A percentile compares a stretch with the other conserved stretches of the same genome.
Evolutionary conservation across 2,888 invertebrate species (phyloP).

Genomic region (Drosophila imparisetae): DNA sequence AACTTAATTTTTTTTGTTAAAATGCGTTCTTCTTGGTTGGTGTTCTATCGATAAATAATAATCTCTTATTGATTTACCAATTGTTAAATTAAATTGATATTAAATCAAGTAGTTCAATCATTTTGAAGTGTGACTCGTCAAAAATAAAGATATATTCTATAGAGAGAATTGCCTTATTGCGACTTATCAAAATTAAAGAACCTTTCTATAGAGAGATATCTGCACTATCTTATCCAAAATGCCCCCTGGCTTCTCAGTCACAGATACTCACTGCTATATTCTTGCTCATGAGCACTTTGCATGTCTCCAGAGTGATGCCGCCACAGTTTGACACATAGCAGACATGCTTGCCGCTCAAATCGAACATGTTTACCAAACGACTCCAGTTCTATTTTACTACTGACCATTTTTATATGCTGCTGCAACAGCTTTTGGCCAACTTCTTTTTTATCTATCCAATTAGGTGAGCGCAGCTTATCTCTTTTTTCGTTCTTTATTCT

Average conservation of each 20-base stretch:
- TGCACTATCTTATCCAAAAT: slow-evolving; percentile 1
- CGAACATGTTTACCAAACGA: slow-evolving; percentile 55
- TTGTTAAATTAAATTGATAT: not conserved
- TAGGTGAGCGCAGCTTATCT: slow-evolving; percentile 53
- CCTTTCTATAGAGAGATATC: not conserved
- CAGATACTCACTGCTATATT: slow-evolving; percentile 71
- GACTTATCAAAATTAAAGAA: not conserved
- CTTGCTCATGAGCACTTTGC: slow-evolving; percentile 73
- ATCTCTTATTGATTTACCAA: not conserved
- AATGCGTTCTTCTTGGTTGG: not conserved
- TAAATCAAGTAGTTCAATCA: not conserved
- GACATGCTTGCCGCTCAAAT: slow-evolving; percentile 74
- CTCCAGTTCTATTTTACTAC: slow-evolving; percentile 39
- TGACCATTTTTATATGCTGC: slow-evolving; percentile 19
- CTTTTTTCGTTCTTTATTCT: slow-evolving; percentile 19
- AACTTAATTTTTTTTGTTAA: rapidly evolving
- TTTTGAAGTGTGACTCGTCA: not conserved
- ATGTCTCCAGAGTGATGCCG: slow-evolving; percentile 78
- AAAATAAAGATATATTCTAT: not conserved
- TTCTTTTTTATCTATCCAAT: slow-evolving; percentile 57
- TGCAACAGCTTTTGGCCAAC: slow-evolving; percentile 1
- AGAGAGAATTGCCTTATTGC: not conserved
- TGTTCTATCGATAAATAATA: not conserved
- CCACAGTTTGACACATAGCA: slow-evolving; percentile 81
- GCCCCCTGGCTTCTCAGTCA: not conserved